A percentile compares a stretch with the other conserved stretches of the same genome.
Evolutionary conservation across 2,113 vertebrate species (phyloP).

Genomic region (Syngnathus floridae): DNA sequence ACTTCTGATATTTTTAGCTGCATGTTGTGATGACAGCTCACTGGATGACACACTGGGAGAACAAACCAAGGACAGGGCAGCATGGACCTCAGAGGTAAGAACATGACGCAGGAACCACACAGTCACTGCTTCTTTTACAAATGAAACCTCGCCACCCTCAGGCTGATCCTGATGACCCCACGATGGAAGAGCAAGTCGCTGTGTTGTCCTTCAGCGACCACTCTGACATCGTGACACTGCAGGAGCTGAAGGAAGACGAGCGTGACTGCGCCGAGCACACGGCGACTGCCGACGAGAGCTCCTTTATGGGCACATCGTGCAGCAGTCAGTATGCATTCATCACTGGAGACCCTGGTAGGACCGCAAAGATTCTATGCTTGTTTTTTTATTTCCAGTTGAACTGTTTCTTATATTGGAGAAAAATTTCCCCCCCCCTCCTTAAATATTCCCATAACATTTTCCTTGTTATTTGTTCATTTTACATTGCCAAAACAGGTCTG

Average conservation of each 20-base stretch:
- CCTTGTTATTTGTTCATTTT: slow-evolving; percentile 7
- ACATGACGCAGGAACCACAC: not conserved
- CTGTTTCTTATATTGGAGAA: not conserved
- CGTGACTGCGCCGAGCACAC: slow-evolving; percentile 48
- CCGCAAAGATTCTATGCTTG: not conserved
- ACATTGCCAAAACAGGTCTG: slow-evolving; percentile 68
- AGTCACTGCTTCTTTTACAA: not conserved
- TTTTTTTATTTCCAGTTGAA: not conserved
- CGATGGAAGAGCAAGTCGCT: slow-evolving; percentile 63
- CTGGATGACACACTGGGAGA: slow-evolving; percentile 58
- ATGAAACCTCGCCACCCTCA: slow-evolving; percentile 33
- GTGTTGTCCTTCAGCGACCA: slow-evolving; percentile 83
- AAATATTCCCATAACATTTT: not conserved
- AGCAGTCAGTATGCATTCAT: slow-evolving; percentile 92
- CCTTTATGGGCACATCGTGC: slow-evolving; percentile 85
- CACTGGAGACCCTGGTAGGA: slow-evolving; percentile 80
- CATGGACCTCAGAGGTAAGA: slow-evolving; percentile 69
- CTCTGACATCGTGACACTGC: slow-evolving; percentile 91
- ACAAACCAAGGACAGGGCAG: slow-evolving; percentile 52
- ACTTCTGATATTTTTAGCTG: slow-evolving; percentile 49
- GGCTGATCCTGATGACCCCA: slow-evolving; percentile 43
- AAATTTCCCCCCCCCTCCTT: not conserved
- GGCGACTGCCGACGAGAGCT: slow-evolving; percentile 60
- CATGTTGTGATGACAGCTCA: slow-evolving; percentile 42
- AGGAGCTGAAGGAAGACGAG: slow-evolving; percentile 75